These are phyloP conservation scores for Melanchra persicariae DNA, from an alignment of 2,888 invertebrate genomes.

Conservation along the genomic window DNA sequence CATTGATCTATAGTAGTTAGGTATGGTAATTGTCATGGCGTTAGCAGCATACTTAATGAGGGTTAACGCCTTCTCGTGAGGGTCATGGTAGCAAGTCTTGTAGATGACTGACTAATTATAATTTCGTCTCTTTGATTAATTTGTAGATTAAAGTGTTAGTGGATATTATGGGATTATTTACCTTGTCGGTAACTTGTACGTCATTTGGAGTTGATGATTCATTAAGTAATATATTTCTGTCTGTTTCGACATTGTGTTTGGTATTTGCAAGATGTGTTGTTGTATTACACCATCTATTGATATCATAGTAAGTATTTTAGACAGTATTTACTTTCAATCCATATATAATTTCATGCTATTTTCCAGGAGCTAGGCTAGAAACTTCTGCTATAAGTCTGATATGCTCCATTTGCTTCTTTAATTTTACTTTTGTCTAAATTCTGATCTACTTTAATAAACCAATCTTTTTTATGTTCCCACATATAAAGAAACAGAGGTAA, in stretches of 20 bases:
- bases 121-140: slow-evolving; percentile 39
- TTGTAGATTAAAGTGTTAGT: slow-evolving; percentile 26
- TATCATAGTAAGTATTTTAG: not conserved
- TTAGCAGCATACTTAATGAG: slow-evolving; percentile 69
- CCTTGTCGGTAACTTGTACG: slow-evolving; percentile 10
- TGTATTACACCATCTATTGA: slow-evolving; percentile 2
- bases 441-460: slow-evolving; percentile 3
- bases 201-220: slow-evolving; percentile 18
- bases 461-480: slow-evolving; percentile 3
- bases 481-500: slow-evolving; percentile 30
- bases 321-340: not conserved
- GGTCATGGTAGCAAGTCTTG: slow-evolving; percentile 53
- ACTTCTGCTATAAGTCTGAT: too few species aligned
- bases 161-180: slow-evolving; percentile 29
- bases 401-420: not conserved
- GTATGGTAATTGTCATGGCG: slow-evolving; percentile 77
- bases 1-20: slow-evolving; percentile 70
- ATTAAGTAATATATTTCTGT: slow-evolving; percentile 12
- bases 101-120: slow-evolving; percentile 34
- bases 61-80: slow-evolving; percentile 59
- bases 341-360: not conserved
- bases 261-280: not conserved
- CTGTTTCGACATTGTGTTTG: slow-evolving; percentile 20
- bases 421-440: not conserved
- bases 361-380: not conserved